Conservation (phyloP, 2,797 vertebrate species). For the Sebastes cheni region DNA sequence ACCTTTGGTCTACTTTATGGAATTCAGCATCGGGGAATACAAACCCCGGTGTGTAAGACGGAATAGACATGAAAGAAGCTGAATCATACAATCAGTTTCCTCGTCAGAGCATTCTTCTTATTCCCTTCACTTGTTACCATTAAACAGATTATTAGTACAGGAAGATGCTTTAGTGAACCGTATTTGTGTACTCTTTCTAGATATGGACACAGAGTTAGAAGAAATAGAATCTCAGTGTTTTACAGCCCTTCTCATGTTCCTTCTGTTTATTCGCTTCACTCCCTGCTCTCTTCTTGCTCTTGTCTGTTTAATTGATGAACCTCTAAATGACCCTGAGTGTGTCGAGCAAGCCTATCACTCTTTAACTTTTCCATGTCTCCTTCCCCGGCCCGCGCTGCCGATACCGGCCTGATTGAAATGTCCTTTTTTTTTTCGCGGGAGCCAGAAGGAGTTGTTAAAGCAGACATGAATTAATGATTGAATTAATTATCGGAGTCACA, state of each 20-base stretch:
- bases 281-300: constrained; percentile 15
- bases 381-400: constrained; percentile 31
- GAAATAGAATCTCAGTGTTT: background rate
- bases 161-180: background rate
- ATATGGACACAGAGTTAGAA: background rate
- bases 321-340: constrained; percentile 64
- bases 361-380: constrained; percentile 55
- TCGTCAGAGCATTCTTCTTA: background rate
- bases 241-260: constrained; percentile 7
- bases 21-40: background rate
- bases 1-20: background rate
- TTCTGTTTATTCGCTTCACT: constrained; percentile 12
- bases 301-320: constrained; percentile 52
- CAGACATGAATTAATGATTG: constrained; percentile 86
- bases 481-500: constrained; percentile 89
- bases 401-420: constrained; percentile 79
- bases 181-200: constrained; percentile 18
- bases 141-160: background rate
- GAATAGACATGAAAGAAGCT: background rate
- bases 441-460: constrained; percentile 86
- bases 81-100: background rate
- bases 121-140: background rate
- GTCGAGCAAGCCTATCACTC: constrained; percentile 48
- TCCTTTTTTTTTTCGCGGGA: constrained; percentile 62
- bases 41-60: background rate